Evolutionary conservation across 1,140 invertebrate genomes (phyloP).

Genomic region (Ericerus pela): DNA sequence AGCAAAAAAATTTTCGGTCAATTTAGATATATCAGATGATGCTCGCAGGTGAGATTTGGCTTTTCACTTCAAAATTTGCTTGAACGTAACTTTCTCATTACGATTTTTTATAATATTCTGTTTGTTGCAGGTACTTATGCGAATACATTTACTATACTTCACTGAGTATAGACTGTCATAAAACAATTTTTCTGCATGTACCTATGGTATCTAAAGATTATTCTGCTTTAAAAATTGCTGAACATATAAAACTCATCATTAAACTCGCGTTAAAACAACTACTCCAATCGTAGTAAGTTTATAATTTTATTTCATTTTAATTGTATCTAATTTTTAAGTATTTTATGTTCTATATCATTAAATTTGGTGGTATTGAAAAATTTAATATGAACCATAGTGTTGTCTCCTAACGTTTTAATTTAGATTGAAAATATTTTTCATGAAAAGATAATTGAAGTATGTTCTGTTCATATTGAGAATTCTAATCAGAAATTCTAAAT

Average conservation of each 20-base stretch:
- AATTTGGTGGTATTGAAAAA: no score
- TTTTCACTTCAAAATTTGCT: background rate
- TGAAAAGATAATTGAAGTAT: no score
- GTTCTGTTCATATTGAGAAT: no score
- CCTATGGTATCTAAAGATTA: background rate
- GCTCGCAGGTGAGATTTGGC: background rate
- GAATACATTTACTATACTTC: conserved; percentile 15
- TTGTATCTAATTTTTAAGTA: no score
- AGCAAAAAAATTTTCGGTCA: background rate
- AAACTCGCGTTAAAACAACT: background rate
- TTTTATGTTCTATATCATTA: no score
- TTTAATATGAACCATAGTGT: no score
- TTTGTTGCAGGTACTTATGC: conserved; percentile 11
- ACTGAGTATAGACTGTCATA: background rate
- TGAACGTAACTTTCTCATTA: background rate
- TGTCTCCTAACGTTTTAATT: no score
- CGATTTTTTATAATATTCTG: background rate
- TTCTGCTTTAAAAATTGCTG: conserved; percentile 1
- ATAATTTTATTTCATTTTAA: background rate
- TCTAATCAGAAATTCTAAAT: no score
- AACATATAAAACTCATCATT: background rate
- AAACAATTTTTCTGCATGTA: conserved; percentile 9
- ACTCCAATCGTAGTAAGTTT: background rate
- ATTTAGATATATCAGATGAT: conserved; percentile 3
- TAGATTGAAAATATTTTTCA: no score